Base-by-base conservation (phyloP, 2,113 vertebrate genomes). In the Chlorodrepanis virens region DNA sequence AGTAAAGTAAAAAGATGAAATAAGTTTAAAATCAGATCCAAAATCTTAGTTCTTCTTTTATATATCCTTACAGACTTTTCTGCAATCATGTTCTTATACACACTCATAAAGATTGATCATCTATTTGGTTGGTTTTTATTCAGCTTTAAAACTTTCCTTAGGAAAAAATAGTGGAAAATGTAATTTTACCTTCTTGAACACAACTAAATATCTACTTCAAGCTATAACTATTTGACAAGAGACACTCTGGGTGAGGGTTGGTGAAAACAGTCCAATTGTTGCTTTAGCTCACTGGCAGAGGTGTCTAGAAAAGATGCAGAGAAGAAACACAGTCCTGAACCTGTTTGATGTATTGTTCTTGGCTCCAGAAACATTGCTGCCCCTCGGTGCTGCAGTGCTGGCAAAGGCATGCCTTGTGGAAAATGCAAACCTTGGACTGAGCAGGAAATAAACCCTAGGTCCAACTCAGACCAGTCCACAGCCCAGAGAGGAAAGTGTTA, bases 401-500 rank as follows among this genome's bases (percentile, higher is more conserved):
- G 65, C 53, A 84, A 75, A 60, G 22, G 14, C 20, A 44, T 49
- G 29, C 31, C 42, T 56, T 76, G 40, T 70, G 72, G 42, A 71
- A 89, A 79, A 89, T 17, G 4, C 21, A 87, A 53, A n/a, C 29
- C 7, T 65, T 64, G 54, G 21, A 28, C 50, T 69, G 25, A 77
- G 33, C 39, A 63, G 50, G 27, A 69, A 76, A 87, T 24, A 61
- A 93, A 44, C 31, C 18, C 12, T 39, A 50, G 40, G n/a, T 88
- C 40, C 28, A 87, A 8, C 47, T 80, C 0, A 0, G 37, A 61
- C 31, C 45, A 8, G 0, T 35, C 42, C 80, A 47, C 42, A 90
- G 67, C 35, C 50, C 33, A 10, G 4, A 61, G 44, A 60, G 53
- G 68, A 47, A 84, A 61, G 18, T 11, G 10, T 16, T 40, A 22